Percentiles rank a stretch among this genome's conserved stretches.
These are phyloP conservation scores for Lycaon pictus DNA, from an alignment of 2,113 vertebrate species.

Conservation along the genomic window DNA sequence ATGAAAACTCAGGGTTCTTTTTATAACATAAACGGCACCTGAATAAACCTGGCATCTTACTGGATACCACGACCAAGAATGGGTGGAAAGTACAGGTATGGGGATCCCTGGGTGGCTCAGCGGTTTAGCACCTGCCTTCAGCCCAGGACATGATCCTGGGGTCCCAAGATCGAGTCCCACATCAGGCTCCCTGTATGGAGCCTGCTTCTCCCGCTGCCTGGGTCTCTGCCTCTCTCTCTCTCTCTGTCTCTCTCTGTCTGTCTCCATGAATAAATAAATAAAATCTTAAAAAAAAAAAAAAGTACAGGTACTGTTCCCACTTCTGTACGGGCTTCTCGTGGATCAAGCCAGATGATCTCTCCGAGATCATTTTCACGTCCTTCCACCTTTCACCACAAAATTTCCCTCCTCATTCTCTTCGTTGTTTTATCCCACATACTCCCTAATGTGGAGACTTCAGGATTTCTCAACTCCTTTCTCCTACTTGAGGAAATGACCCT, in stretches of 20 bases:
- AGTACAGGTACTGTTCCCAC: background rate
- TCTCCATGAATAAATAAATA: no score
- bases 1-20: background rate
- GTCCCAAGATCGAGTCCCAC: background rate
- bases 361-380: background rate
- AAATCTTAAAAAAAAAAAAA: no score
- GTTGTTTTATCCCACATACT: background rate
- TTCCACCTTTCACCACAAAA: background rate
- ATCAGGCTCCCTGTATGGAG: background rate
- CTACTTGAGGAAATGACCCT: background rate
- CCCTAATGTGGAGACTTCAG: background rate
- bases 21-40: background rate
- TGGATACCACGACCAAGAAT: background rate
- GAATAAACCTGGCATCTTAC: rapidly evolving
- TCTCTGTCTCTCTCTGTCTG: no score
- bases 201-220: no score
- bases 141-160: no score
- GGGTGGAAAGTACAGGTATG: background rate
- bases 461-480: background rate
- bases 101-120: background rate
- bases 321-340: background rate
- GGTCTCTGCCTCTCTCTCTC: no score
- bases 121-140: no score
- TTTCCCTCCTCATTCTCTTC: background rate
- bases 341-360: background rate